These are phyloP conservation scores for Cynaeus angustus DNA, from an alignment of 2,888 invertebrate species.

Conservation along the genomic window DNA sequence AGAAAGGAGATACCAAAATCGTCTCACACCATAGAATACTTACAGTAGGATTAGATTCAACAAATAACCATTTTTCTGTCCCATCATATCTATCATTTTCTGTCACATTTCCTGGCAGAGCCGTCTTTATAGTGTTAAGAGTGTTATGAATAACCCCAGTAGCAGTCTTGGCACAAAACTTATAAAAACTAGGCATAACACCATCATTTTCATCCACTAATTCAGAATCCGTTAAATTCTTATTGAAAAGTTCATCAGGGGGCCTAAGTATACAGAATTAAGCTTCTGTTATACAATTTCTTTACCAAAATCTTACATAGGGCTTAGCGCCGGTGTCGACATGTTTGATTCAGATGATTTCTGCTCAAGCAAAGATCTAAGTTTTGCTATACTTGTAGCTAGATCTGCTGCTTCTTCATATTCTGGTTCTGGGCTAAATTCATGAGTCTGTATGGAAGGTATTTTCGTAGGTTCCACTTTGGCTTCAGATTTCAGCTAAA, in stretches of 20 bases:
- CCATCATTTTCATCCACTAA: constrained; percentile 67
- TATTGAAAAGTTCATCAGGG: constrained; percentile 60
- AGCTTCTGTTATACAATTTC: background rate
- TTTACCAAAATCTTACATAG: constrained; percentile 63
- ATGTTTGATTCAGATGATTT: constrained; percentile 69
- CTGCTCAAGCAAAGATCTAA: constrained; percentile 79
- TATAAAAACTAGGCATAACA: constrained; percentile 71
- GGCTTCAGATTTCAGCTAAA: constrained; percentile 5
- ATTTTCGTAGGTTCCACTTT: constrained; percentile 46
- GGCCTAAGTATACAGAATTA: constrained; percentile 50
- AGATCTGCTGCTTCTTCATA: constrained; percentile 84
- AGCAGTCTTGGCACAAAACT: constrained; percentile 84
- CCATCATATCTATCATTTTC: constrained; percentile 67
- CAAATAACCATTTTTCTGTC: constrained; percentile 71
- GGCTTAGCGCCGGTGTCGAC: constrained; percentile 70
- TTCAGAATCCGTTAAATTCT: constrained; percentile 51
- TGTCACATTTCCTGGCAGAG: constrained; percentile 75
- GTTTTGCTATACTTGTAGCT: constrained; percentile 81
- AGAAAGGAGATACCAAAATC: background rate
- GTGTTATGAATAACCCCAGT: constrained; percentile 82
- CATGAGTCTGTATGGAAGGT: constrained; percentile 61
- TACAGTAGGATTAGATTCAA: constrained; percentile 69
- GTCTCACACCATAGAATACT: constrained; percentile 49
- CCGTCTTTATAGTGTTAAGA: constrained; percentile 84
- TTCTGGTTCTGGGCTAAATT: constrained; percentile 74